phyloP scores from a whole-genome alignment of 1,140 invertebrate species.

The Cydia pomonella region DNA sequence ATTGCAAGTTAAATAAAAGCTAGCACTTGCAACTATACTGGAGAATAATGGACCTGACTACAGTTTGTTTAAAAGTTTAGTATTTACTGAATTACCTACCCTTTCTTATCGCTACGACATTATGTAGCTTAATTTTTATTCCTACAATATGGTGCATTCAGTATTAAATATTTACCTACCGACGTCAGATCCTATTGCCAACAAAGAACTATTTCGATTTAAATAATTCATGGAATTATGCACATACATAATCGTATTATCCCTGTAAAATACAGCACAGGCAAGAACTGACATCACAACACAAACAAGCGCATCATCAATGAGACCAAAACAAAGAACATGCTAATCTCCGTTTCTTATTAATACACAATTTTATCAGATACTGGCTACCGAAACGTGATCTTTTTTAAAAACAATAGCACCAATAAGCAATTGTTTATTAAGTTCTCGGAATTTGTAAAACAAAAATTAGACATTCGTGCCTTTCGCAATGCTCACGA shows the following conservation, averaged over 20 bases:
- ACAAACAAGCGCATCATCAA: slow-evolving; percentile 16
- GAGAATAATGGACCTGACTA: no score
- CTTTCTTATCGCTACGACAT: no score
- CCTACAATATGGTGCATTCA: neutral
- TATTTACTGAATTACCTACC: no score
- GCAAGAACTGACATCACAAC: slow-evolving; percentile 1
- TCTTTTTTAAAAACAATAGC: slow-evolving; percentile 4
- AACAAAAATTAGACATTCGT: slow-evolving; percentile 31
- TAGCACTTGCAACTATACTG: no score
- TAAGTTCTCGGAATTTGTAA: slow-evolving; percentile 15
- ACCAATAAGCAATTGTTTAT: slow-evolving; percentile 11
- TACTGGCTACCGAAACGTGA: slow-evolving; percentile 22
- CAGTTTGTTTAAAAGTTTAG: no score
- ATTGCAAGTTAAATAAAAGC: no score
- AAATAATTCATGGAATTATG: slow-evolving; percentile 12
- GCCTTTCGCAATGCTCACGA: slow-evolving; percentile 29
- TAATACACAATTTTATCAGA: slow-evolving; percentile 24
- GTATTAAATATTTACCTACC: neutral
- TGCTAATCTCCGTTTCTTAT: neutral
- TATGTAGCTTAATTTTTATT: neutral
- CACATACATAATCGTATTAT: slow-evolving; percentile 26
- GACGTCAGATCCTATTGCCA: slow-evolving; percentile 22
- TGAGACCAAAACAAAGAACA: slow-evolving; percentile 13
- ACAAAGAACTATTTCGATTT: slow-evolving; percentile 21
- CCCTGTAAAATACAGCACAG: slow-evolving; percentile 11